Evolutionary conservation across 2,113 vertebrate genomes (phyloP).

Genomic region (Platycercus adscitus): DNA sequence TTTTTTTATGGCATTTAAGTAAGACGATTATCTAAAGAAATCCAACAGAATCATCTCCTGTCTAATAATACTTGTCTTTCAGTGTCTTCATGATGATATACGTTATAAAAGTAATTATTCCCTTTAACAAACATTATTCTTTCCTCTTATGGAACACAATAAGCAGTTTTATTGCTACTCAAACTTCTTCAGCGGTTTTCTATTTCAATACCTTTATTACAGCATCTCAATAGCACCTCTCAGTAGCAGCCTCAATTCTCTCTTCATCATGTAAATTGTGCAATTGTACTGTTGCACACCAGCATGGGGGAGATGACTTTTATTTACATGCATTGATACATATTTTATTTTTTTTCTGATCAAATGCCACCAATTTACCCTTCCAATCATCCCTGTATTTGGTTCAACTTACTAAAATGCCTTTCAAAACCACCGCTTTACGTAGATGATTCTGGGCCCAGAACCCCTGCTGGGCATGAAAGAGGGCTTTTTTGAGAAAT

Average conservation of each 20-base stretch:
- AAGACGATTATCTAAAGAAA: background rate
- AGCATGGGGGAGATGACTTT: slow-evolving; percentile 12
- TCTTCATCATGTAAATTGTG: background rate
- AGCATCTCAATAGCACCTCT: background rate
- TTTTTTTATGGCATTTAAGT: background rate
- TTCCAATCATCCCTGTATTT: background rate
- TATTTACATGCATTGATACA: background rate
- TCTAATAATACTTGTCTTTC: background rate
- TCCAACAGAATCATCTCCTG: background rate
- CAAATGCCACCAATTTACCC: background rate
- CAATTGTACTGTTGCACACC: background rate
- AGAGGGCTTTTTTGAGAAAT: background rate
- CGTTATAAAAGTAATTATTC: background rate
- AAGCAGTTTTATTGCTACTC: background rate
- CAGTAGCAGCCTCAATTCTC: background rate
- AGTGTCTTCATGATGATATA: background rate
- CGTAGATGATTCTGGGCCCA: background rate
- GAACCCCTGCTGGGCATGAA: background rate
- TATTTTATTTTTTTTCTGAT: background rate
- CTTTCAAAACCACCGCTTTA: background rate
- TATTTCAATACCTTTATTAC: background rate
- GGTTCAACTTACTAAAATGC: background rate
- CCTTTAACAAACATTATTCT: background rate
- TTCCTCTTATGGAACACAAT: background rate
- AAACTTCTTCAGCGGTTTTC: background rate